Conservation (phyloP, 2,797 vertebrate genomes). For the Anabas testudineus region DNA sequence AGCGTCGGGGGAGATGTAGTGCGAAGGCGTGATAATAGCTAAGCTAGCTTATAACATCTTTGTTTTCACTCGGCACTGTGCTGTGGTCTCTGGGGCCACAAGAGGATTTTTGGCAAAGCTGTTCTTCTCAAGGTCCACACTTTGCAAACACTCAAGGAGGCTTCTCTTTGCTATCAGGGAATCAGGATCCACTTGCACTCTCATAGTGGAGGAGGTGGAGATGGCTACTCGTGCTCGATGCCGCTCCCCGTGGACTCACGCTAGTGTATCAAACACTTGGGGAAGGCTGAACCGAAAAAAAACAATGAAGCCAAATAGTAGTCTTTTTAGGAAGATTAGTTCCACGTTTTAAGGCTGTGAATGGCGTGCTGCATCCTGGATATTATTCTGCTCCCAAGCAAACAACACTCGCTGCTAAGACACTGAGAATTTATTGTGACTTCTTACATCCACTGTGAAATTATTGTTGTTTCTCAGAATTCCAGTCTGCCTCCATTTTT, state of each 20-base stretch:
- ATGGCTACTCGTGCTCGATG: constrained; percentile 46
- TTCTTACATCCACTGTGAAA: constrained; percentile 81
- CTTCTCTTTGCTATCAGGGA: constrained; percentile 68
- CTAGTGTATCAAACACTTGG: constrained; percentile 68
- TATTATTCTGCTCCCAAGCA: constrained; percentile 76
- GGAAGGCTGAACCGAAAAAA: constrained; percentile 62
- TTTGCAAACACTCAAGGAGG: constrained; percentile 74
- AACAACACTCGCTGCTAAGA: constrained; percentile 74
- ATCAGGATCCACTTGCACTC: constrained; percentile 66
- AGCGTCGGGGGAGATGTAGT: constrained; percentile 92
- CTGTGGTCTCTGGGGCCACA: constrained; percentile 80
- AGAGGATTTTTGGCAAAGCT: constrained; percentile 82
- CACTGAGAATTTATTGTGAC: constrained; percentile 82
- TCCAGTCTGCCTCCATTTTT: constrained; percentile 78
- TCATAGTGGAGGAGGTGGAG: constrained; percentile 53
- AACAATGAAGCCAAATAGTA: constrained; percentile 76
- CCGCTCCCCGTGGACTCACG: constrained; percentile 66
- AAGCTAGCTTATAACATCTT: constrained; percentile 89
- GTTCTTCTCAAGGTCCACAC: constrained; percentile 80
- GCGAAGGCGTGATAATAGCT: constrained; percentile 87
- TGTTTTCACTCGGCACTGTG: constrained; percentile 84
- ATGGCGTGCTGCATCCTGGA: constrained; percentile 77
- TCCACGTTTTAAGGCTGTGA: constrained; percentile 82
- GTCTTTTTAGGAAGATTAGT: constrained; percentile 83
- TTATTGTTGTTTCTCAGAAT: constrained; percentile 82